These are phyloP conservation scores for Syrmaticus mikado DNA, from an alignment of 2,113 vertebrate genomes.

Conservation along the genomic window DNA sequence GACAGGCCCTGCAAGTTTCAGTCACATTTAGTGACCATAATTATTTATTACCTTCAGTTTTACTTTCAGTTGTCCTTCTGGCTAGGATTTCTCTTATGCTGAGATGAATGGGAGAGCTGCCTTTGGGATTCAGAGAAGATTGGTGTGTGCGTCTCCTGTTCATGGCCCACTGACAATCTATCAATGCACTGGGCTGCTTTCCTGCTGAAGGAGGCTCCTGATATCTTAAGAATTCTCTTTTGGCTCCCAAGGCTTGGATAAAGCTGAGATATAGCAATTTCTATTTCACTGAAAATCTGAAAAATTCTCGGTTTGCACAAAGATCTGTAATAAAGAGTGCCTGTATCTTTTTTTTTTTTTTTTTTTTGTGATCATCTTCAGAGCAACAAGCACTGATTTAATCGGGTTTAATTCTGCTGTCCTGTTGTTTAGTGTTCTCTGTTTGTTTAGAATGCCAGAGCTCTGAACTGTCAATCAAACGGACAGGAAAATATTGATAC, in stretches of 20 bases:
- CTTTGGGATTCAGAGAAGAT: background rate
- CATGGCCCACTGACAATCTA: background rate
- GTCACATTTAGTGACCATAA: accelerated
- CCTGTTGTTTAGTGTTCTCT: background rate
- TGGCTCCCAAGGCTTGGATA: background rate
- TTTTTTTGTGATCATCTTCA: background rate
- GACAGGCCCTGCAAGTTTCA: background rate
- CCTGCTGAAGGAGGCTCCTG: background rate
- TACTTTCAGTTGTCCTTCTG: accelerated
- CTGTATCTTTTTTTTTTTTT: background rate
- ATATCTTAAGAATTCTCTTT: background rate
- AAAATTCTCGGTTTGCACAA: background rate
- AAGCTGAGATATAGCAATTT: background rate
- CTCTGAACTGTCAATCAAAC: background rate
- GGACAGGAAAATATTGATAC: background rate
- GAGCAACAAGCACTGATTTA: background rate
- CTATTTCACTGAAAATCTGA: background rate
- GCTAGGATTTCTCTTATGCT: accelerated
- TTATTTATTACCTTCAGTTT: background rate
- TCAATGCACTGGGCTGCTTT: background rate
- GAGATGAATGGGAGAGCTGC: background rate
- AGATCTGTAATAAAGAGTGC: background rate
- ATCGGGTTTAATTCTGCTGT: background rate
- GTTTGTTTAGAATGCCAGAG: background rate
- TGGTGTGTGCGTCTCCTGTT: background rate